Evolutionary conservation across 1,140 invertebrate species (phyloP), one percentile per base, ranked within the genome.

Genomic region (Teleogryllus occipitalis): DNA sequence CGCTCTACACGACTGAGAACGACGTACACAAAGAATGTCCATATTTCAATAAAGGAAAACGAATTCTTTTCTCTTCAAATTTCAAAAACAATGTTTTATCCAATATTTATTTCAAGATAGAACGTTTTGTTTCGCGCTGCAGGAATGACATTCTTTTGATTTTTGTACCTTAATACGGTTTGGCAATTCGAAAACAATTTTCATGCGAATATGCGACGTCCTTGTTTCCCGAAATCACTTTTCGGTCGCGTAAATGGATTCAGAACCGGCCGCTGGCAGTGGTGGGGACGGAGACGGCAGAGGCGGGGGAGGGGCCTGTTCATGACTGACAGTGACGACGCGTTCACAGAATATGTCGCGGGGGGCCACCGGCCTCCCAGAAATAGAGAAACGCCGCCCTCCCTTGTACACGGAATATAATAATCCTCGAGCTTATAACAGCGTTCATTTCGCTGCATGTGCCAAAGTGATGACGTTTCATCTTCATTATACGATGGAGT

Each of bases 81-180:
- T 65, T 18, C 54, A 18, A 65, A 65, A 65, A 65, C 54, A 65
- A 65, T 65, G 54, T 65, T 65, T 65, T 65, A 65, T 65, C 54
- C 54, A 65, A 65, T 65, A 65, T 65, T 65, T 65, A 65, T 65
- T 65, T 65, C 54, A 65, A 65, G 54, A 65, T 65, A 65, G 54
- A 65, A 65, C 54, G 54, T 65, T 65, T 65, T 65, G 54, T 65
- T 65, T 18, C 54, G 54, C 54, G 18, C 54, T 65, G 54, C 54
- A 65, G 54, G 54, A 65, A 65, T 18, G 54, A 18, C 54, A 18
- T 65, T 65, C 54, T 65, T 65, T 65, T 65, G 54, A 65, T 65
- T 65, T 65, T 65, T 65, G 10, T 65, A 18, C 54, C 54, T 65
- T 65, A 65, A 65, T 18, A 65, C 54, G 10, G 54, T 65, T 65